Evolutionary conservation across 2,113 vertebrate genomes (phyloP).

Genomic region (Mesoclemmys tuberculata): DNA sequence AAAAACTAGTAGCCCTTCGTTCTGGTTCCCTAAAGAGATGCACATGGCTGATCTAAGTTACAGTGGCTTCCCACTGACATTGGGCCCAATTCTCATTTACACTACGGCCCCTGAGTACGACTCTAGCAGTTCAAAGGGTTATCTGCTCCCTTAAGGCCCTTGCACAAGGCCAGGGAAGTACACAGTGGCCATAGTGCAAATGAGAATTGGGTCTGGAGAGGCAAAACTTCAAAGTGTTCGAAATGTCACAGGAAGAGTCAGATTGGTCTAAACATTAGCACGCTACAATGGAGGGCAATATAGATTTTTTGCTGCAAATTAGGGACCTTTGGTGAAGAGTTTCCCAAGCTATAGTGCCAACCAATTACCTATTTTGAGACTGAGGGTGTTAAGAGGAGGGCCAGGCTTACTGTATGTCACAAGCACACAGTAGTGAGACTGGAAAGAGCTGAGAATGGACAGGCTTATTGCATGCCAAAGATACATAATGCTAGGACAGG

Average conservation of each 20-base stretch:
- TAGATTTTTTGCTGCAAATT: not conserved
- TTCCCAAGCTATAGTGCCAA: not conserved
- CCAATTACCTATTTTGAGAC: not conserved
- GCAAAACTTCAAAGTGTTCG: not conserved
- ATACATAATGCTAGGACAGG: not conserved
- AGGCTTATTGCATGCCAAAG: not conserved
- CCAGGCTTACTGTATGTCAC: not conserved
- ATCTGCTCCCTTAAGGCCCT: not conserved
- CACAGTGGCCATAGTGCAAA: not conserved
- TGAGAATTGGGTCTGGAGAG: not conserved
- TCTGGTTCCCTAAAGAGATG: not conserved
- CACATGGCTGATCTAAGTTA: not conserved
- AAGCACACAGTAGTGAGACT: not conserved
- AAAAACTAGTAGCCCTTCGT: not conserved
- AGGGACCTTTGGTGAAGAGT: not conserved
- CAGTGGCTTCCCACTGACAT: not conserved
- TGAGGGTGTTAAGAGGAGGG: not conserved
- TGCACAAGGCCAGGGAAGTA: not conserved
- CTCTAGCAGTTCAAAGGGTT: not conserved
- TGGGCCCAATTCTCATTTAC: not conserved
- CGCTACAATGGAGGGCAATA: fast-evolving
- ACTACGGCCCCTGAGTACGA: not conserved
- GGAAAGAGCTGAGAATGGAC: not conserved
- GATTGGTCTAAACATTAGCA: not conserved
- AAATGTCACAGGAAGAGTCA: not conserved